phyloP scores from a whole-genome alignment of 2,113 vertebrate species.

The Dunckerocampus dactyliophorus region DNA sequence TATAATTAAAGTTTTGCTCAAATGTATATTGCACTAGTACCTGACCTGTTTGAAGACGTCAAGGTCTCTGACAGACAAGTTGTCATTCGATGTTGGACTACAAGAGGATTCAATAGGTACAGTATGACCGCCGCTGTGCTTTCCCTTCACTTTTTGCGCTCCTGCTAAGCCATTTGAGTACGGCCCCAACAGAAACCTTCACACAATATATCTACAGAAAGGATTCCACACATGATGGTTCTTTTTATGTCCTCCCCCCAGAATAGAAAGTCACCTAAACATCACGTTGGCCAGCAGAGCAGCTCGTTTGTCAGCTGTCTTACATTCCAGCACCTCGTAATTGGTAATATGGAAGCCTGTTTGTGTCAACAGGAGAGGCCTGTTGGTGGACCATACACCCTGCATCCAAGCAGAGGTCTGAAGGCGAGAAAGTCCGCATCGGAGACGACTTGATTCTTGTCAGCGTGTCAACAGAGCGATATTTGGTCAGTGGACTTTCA shows the following conservation, averaged over 20 bases:
- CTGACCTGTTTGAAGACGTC: conserved; percentile 94
- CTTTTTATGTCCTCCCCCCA: conserved; percentile 21
- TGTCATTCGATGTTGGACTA: conserved; percentile 95
- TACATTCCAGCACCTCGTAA: neutral
- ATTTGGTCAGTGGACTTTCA: conserved; percentile 74
- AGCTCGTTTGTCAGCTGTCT: neutral
- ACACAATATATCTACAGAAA: conserved; percentile 17
- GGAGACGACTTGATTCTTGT: conserved; percentile 96
- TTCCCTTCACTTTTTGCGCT: conserved; percentile 4
- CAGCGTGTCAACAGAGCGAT: conserved; percentile 95
- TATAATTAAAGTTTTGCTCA: neutral
- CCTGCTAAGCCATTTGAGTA: conserved; percentile 4
- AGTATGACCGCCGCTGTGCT: conserved; percentile 16
- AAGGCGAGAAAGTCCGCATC: conserved; percentile 96
- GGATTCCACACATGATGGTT: conserved; percentile 7
- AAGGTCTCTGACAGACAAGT: conserved; percentile 93
- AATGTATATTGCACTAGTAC: conserved; percentile 75
- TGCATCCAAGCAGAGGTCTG: conserved; percentile 94
- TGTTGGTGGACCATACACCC: conserved; percentile 99
- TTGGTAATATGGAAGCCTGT: conserved; percentile 4
- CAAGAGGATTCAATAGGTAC: conserved; percentile 88
- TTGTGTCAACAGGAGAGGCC: conserved; percentile 79
- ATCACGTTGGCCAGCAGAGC: neutral
- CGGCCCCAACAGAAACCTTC: conserved; percentile 12
- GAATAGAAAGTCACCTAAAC: conserved; percentile 9